Conservation (phyloP, 37 sponge, comb jelly and placozoan species). For the Sycon ciliatum region DNA sequence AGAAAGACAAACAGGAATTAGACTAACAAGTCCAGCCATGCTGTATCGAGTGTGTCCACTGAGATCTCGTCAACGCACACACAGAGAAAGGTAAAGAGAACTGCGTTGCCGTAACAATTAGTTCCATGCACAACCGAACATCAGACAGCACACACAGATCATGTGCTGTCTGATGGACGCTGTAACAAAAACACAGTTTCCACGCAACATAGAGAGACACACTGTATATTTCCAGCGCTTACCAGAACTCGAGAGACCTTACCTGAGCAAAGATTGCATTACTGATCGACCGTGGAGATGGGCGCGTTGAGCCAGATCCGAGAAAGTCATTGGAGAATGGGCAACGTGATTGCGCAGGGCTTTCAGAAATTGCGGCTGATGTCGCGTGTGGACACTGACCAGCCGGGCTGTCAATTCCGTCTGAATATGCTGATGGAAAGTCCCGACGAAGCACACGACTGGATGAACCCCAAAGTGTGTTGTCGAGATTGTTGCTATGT, state of each 20-base stretch:
- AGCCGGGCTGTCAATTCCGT: not conserved
- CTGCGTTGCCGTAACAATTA: no score
- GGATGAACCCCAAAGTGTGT: slow-evolving; percentile 5
- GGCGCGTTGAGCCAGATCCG: not conserved
- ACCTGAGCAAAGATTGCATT: not conserved
- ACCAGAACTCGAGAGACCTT: not conserved
- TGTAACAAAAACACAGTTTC: not conserved
- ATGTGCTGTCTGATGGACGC: no score
- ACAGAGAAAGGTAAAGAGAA: no score
- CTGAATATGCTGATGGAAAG: not conserved
- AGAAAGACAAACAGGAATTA: no score
- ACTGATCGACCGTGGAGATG: slow-evolving; percentile 2
- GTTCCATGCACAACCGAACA: no score
- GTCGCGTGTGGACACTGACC: not conserved
- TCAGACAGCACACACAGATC: no score
- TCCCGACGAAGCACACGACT: not conserved
- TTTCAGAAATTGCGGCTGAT: not conserved
- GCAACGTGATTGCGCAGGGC: not conserved
- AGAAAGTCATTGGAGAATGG: not conserved
- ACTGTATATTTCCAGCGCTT: not conserved
- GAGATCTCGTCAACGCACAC: no score
- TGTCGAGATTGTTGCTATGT: not conserved
- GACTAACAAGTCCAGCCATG: no score
- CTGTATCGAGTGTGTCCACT: no score
- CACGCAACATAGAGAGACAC: not conserved